A percentile compares a stretch with the other conserved stretches of the same genome.
These are phyloP conservation scores for Drosophila takahashii DNA, from an alignment of 1,140 invertebrate genomes.

Conservation along the genomic window DNA sequence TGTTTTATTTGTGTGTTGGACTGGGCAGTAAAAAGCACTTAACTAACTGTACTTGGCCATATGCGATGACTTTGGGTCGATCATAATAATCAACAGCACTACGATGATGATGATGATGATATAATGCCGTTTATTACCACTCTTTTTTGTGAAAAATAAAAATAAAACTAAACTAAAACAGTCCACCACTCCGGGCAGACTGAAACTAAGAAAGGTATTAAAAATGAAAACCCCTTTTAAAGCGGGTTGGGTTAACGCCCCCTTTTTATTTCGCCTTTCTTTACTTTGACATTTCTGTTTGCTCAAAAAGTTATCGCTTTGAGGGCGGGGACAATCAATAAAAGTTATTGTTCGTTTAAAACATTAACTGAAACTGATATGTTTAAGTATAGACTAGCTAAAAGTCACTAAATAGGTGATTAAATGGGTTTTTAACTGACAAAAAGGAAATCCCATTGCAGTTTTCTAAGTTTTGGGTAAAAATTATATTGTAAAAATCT, in stretches of 20 bases:
- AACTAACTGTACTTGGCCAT: conserved; percentile 40
- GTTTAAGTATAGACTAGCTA: not conserved
- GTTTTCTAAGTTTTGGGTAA: no score
- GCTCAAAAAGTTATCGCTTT: not conserved
- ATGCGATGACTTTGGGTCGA: conserved; percentile 22
- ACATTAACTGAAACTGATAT: not conserved
- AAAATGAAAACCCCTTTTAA: not conserved
- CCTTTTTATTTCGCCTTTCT: not conserved
- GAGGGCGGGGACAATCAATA: not conserved
- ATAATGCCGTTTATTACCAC: conserved; percentile 35
- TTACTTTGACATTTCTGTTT: not conserved
- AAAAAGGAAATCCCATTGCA: no score
- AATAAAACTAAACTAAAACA: conserved; percentile 4
- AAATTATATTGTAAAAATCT: not conserved
- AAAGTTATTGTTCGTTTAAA: not conserved
- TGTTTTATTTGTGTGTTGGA: not conserved
- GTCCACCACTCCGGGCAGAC: not conserved
- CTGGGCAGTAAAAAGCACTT: conserved; percentile 39
- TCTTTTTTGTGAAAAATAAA: conserved; percentile 5
- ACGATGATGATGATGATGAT: conserved; percentile 34
- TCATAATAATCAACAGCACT: conserved; percentile 37
- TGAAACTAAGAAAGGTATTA: conserved; percentile 1
- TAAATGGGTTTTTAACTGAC: no score
- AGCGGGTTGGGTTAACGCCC: not conserved
- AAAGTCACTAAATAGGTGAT: not conserved